Conservation (phyloP, 2,888 invertebrate genomes). For the Leptarthrus brevirostris region DNA sequence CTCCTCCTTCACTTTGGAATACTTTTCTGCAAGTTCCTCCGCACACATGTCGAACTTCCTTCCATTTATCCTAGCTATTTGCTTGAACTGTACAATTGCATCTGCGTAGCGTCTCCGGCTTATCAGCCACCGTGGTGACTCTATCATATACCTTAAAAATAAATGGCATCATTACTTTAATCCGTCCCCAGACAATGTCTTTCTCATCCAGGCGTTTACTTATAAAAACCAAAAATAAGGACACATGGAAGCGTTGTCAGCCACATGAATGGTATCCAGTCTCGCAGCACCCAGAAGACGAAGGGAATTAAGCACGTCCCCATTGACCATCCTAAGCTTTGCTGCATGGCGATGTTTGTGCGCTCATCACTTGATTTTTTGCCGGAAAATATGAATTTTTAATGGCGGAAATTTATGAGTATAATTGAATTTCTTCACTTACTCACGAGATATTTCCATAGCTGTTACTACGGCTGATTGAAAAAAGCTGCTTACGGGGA, state of each 20-base stretch:
- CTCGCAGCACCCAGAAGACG: constrained; percentile 68
- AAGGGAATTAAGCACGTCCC: constrained; percentile 69
- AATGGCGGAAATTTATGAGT: neutral
- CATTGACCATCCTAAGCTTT: constrained; percentile 69
- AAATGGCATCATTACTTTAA: constrained; percentile 12
- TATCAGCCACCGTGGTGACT: constrained; percentile 75
- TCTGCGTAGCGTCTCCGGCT: constrained; percentile 68
- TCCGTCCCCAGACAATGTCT: neutral
- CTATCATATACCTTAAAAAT: constrained; percentile 70
- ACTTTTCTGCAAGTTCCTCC: constrained; percentile 67
- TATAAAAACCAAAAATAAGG: constrained; percentile 66
- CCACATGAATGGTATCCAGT: constrained; percentile 69
- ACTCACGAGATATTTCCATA: constrained; percentile 70
- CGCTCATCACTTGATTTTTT: constrained; percentile 64
- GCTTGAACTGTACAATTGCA: constrained; percentile 69
- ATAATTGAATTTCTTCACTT: constrained; percentile 57
- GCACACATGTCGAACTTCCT: constrained; percentile 65
- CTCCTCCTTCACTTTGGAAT: constrained; percentile 63
- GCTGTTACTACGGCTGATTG: constrained; percentile 69
- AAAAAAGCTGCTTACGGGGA: constrained; percentile 68
- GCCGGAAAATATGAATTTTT: neutral
- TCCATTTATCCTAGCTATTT: constrained; percentile 71
- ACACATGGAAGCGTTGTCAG: constrained; percentile 68
- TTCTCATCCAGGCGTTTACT: constrained; percentile 61
- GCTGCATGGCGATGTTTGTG: constrained; percentile 68